Base-by-base conservation (phyloP, 2,113 vertebrate genomes). In the Synchiropus splendidus region DNA sequence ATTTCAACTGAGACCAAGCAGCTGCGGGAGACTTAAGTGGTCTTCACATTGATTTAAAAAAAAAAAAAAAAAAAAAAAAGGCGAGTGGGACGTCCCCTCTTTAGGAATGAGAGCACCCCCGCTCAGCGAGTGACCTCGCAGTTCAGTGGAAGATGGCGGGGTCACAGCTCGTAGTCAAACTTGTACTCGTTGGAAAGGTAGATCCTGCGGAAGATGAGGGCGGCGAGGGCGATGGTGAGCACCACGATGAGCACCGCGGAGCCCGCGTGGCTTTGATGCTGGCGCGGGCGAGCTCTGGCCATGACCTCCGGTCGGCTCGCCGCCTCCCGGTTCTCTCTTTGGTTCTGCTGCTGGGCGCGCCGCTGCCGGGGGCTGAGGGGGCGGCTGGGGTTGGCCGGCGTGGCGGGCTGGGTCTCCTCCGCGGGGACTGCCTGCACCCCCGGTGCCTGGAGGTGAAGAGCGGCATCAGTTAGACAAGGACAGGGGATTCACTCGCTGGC, bases 171-270 rank as follows among this genome's bases (percentile, higher is more conserved):
- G 42, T 89, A 92, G 78, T 90, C 87, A 60, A 98, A 94, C 67
- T 92, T 85, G 65, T 92, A 94, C 61, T 97, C 94, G 1, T 97
- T 86, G 41, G 91, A 87, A 78, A 97, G 70, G 72, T 88, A 98
- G 80, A 97, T 88, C 54, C 95, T 85, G 45, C 95, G 90, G 65
- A 97, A 96, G 75, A 97, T 90, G 54, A 97, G 93, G 0, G 87
- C 91, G 6, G 92, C 91, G 47, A 98, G 75, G 0, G 90, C 92
- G 31, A 98, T 85, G 47, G 92, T 90, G 67, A 98, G 88, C 36
- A 97, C 74, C 58, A 94, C 78, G 10, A 98, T 94, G 38, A 98
- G 85, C 18, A 91, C 66, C 0, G 82, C 91, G 0, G 91, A 90
- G 2, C 89, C 92, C 0, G 88, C 77, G 35, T 86, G 85, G 79